Base-by-base conservation (phyloP, 2,888 invertebrate genomes). In the Sturmia bella region DNA sequence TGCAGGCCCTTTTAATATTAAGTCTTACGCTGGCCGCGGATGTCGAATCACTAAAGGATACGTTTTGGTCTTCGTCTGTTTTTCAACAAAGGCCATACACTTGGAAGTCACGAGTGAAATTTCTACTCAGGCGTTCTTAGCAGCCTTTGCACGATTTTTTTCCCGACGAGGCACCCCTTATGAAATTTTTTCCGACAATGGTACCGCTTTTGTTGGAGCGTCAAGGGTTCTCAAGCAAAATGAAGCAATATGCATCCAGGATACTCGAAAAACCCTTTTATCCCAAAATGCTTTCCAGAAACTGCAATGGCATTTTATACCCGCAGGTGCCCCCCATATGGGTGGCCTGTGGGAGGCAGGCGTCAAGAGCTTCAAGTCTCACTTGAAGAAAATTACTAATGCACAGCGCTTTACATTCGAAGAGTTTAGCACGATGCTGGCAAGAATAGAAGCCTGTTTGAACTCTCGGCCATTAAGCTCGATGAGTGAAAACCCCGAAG, bases 141-240 rank as follows among this genome's bases (percentile, higher is more conserved):
- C 80, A 7, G 79, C 79, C 2, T 61, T 79, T 9, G 21, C 63
- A 12, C n/a, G 81, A n/a, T 82, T 84, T 45, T 56, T 79, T 9
- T 15, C 59, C 21, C 41, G 24, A 3, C 21, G 41, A 1, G 41
- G 41, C 9, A 41, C 41, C 15, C 24, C 59, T 0, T 12, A 21
- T 2, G 24, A 13, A 6, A 17, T 59, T 1, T 59, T 59, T 17
- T 41, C 41, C 2, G 59, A 59, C 17, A 43, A 41, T 21, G 41
- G 41, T 0, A 24, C 39, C 13, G 39, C 57, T 21, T 57, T 57
- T 57, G 39, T 41, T 39, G 21, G 57, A 21, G 57, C 57, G 1
- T 57, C 13, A 19, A 13, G 41, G 15, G 13, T 37, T 7, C 32
- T 19, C 12, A 3, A 15, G 5, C 19, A 15, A 39, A 13, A 57